phyloP scores from a whole-genome alignment of 2,888 invertebrate genomes.

The Ormyrus thymus region DNA sequence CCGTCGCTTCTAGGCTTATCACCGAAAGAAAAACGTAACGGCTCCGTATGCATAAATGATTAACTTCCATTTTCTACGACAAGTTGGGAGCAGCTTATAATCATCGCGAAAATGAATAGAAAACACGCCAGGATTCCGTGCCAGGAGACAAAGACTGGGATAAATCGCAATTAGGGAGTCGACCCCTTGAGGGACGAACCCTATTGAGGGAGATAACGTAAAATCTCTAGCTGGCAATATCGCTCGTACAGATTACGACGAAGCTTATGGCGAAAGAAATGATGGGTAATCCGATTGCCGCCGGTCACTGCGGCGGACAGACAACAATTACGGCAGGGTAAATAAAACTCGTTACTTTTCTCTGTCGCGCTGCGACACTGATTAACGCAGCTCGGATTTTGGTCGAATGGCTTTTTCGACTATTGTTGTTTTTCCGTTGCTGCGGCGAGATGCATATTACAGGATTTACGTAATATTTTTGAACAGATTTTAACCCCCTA shows the following conservation, averaged over 20 bases:
- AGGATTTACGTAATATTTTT: slow-evolving; percentile 7
- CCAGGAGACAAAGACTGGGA: slow-evolving; percentile 49
- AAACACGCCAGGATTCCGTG: not conserved
- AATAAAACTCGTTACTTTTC: slow-evolving; percentile 41
- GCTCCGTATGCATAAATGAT: too few species aligned
- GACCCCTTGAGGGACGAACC: slow-evolving; percentile 9
- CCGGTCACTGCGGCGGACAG: not conserved
- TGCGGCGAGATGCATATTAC: not conserved
- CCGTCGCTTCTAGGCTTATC: too few species aligned
- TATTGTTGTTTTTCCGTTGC: too few species aligned
- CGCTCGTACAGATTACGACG: slow-evolving; percentile 21
- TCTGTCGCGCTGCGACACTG: not conserved
- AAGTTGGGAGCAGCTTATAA: not conserved
- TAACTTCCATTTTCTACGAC: too few species aligned
- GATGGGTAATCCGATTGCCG: slow-evolving; percentile 35
- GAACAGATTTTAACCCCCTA: not conserved
- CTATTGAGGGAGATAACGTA: slow-evolving; percentile 49
- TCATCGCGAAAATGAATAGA: slow-evolving; percentile 13
- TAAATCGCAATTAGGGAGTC: slow-evolving; percentile 66
- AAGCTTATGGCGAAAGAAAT: slow-evolving; percentile 30
- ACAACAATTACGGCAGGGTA: slow-evolving; percentile 32
- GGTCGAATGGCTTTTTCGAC: not conserved
- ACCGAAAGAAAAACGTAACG: too few species aligned
- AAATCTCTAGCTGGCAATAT: slow-evolving; percentile 47
- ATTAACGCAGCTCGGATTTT: slow-evolving; percentile 25